Base-by-base conservation (phyloP, 1,140 invertebrate genomes). In the Ptiloglossa arizonensis region DNA sequence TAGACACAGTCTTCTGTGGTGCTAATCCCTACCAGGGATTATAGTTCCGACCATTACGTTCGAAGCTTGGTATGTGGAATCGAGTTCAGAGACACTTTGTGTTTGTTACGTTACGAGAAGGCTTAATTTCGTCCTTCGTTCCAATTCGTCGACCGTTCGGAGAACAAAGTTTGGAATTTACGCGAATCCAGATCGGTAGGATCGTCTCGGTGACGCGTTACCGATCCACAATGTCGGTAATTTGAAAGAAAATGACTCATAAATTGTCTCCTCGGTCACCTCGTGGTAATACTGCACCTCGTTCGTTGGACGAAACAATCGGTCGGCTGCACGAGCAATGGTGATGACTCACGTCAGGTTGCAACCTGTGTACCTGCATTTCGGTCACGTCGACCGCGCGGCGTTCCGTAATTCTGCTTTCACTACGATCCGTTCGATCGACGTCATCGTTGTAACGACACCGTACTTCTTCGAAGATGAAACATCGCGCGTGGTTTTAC, bases 321-420 rank as follows among this genome's bases (percentile, higher is more conserved):
- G 46, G 73, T 83, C 32, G 35, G 50, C 63, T 46, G 54, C 35
- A 41, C 27, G 29, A 52, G 4, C 46, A 5, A 24, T 46, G 5
- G 5, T 52, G 82, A 74, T 87, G 86, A 87, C 74, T 88, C 87
- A 88, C 57, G 32, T 27, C 24, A 29, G 22, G 50, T 38, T 48
- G 63, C 72, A 75, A 73, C 54, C 63, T 66, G 32, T 64, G 48
- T 78, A 78, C 62, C 54, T 81, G 64, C 69, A 72, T 72, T 52
- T 68, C 22, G 15, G 63, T 82, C 71, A 64, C 80, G 69, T 79
- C 74, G 15, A 64, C 41, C 32, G 44, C 6, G 57, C 24, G 13
- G n/a, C 56, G 69, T 70, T 54, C 19, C 64, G 44, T 50, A 38
- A 81, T 70, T 84, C 80, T 81, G 85, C 88, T 89, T 89, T 89